These are phyloP conservation scores for Chromobotia macracanthus DNA, from an alignment of 2,797 vertebrate genomes.

Conservation along the genomic window DNA sequence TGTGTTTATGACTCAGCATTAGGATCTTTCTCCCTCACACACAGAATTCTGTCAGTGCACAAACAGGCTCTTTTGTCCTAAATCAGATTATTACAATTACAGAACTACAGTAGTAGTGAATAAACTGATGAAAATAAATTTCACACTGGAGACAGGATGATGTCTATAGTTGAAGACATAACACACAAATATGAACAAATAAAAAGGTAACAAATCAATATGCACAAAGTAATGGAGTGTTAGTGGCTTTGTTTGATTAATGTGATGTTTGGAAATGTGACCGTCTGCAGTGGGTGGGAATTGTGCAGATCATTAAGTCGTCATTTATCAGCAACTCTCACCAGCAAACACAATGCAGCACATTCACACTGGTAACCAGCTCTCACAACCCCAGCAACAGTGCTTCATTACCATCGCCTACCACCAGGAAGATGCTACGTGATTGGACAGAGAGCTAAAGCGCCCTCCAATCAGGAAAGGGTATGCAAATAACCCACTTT, in stretches of 20 bases:
- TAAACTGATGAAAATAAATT: not conserved
- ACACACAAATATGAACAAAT: not conserved
- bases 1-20: constrained; percentile 63
- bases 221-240: not conserved
- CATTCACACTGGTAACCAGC: constrained; percentile 79
- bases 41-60: constrained; percentile 6
- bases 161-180: not conserved
- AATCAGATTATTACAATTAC: not conserved
- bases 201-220: not conserved
- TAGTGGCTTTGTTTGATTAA: not conserved
- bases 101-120: not conserved
- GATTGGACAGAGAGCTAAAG: constrained; percentile 86
- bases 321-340: constrained; percentile 85
- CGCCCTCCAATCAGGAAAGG: constrained; percentile 86
- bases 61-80: not conserved
- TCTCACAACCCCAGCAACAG: constrained; percentile 98
- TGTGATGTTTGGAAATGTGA: constrained; percentile 68
- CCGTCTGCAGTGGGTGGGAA: constrained; percentile 82
- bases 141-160: not conserved
- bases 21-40: constrained; percentile 28
- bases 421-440: constrained; percentile 84
- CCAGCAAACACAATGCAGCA: constrained; percentile 85
- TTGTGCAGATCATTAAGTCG: constrained; percentile 84
- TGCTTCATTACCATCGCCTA: constrained; percentile 99
- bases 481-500: constrained; percentile 96